Base-by-base conservation (phyloP, 2,797 vertebrate genomes). In the Apogon talboti region DNA sequence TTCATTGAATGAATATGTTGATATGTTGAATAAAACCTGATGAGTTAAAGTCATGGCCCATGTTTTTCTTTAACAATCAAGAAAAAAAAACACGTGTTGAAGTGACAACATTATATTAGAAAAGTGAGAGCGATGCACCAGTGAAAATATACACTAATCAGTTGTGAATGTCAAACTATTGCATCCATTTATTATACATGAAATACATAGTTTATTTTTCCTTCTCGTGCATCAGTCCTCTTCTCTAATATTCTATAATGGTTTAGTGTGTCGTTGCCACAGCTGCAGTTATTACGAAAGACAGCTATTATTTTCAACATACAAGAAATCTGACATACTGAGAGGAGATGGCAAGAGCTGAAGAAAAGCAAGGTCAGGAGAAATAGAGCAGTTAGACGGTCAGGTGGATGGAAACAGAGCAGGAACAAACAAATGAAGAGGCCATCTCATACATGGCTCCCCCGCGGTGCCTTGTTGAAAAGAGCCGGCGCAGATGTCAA, bases 401-500 rank as follows among this genome's bases (percentile, higher is more conserved):
- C 67, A 74, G 81, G 71, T 67, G 67, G 79, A 82, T 57, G 24
- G 73, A 86, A 59, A 60, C 7, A 7, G 56, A 77, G 50, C 40
- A 47, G 67, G 72, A 78, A 63, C n/a, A 82, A 79, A 89, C 71
- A 85, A 86, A 84, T 84, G 79, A 82, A 75, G 79, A 82, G 71
- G 82, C 71, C 78, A 82, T 80, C 83, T 85, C 65, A 79, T 79
- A 69, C 28, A 12, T 54, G 33, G 79, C 74, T 76, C 81, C 87
- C 92, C 90, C 28, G 64, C 37, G 47, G 91, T 67, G 89, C 43
- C 42, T 13, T 11, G 61, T 50, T 92, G 91, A 94, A 93, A 88
- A 79, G 89, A 79, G 44, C 79, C 70, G 40, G 71, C 55, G 44
- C 77, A 60, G 77, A 87, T 87, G 89, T 93, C 84, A 89, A 84